A percentile compares a stretch with the other conserved stretches of the same genome.
These are phyloP conservation scores for Phengaris arion DNA, from an alignment of 2,888 invertebrate species.

Conservation along the genomic window DNA sequence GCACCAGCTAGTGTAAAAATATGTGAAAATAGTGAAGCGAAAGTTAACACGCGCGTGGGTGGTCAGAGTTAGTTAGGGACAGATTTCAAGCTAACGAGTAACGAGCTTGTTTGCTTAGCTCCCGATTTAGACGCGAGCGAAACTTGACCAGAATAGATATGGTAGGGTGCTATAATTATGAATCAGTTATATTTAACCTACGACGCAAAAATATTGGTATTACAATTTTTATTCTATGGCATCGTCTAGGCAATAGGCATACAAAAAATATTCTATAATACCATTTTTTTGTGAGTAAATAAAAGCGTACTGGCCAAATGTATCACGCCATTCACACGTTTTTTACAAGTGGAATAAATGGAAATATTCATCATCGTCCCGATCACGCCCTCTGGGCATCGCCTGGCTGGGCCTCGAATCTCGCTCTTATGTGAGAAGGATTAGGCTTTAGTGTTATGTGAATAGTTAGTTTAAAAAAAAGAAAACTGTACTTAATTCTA, in stretches of 20 bases:
- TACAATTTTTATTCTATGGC: background rate
- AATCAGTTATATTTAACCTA: background rate
- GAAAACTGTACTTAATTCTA: too few species aligned
- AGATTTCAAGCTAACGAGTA: conserved; percentile 20
- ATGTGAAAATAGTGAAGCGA: too few species aligned
- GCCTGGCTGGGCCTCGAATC: too few species aligned
- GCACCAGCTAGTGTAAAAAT: too few species aligned
- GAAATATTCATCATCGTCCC: background rate
- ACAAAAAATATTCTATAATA: too few species aligned
- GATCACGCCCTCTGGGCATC: too few species aligned
- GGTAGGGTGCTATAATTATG: background rate
- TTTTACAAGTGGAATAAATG: background rate
- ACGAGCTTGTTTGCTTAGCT: conserved; percentile 16
- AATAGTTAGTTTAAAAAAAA: background rate
- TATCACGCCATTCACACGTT: too few species aligned
- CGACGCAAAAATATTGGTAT: background rate
- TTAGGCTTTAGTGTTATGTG: background rate
- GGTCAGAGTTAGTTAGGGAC: conserved; percentile 1
- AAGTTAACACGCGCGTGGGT: conserved; percentile 15
- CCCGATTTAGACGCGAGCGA: conserved; percentile 18
- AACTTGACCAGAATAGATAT: background rate
- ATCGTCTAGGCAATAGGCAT: background rate
- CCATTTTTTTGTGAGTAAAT: background rate
- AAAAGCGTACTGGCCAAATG: too few species aligned
- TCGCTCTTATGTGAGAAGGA: too few species aligned